Base-by-base conservation (phyloP, 2,113 vertebrate species). In the Chaetodon trifascialis region DNA sequence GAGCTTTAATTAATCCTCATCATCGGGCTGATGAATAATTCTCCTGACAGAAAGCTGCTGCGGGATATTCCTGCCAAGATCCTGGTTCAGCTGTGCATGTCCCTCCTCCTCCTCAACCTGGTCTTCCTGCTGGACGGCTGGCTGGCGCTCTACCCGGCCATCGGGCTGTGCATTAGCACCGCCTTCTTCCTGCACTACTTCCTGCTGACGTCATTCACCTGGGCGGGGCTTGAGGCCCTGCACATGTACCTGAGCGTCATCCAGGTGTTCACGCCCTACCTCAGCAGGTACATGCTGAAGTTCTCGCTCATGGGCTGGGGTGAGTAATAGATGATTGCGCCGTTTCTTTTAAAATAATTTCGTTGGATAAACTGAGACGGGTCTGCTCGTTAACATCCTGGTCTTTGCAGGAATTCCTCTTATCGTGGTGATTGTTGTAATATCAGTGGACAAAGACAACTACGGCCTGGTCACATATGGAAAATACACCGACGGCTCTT, bases 241-340 rank as follows among this genome's bases (percentile, higher is more conserved):
- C 98, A 99, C 89, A 98, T 99, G 97, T 99, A 99, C 91, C 92
- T 99, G 80, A 97, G 97, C 51, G 96, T 99, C 15, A 96, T 99
- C 51, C 96, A 95, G 86, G 98, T 99, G 76, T 99, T 99, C 83
- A 91, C 89, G 0, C 90, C 94, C 0, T 94, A 94, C 88, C 85
- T 94, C 88, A 98, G 97, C 89, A 97, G 95, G 94, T 99, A 99
- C 92, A 99, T 99, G 92, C 95, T 99, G 64, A 99, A 98, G 91
- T 96, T 98, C 89, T 96, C 97, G 16, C 40, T 98, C 54, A 40
- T 97, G 44, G 98, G 97, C 72, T 99, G 98, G 81, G 81, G 73
- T 83, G 67, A 64, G 74, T 71, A 7, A 55, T 23, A 25, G 15
- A 30, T 30, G 30, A 30, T 2, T 30, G 30, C 30, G 3, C 30